phyloP scores from a whole-genome alignment of 1,140 invertebrate species.

The Drosophila truncata region DNA sequence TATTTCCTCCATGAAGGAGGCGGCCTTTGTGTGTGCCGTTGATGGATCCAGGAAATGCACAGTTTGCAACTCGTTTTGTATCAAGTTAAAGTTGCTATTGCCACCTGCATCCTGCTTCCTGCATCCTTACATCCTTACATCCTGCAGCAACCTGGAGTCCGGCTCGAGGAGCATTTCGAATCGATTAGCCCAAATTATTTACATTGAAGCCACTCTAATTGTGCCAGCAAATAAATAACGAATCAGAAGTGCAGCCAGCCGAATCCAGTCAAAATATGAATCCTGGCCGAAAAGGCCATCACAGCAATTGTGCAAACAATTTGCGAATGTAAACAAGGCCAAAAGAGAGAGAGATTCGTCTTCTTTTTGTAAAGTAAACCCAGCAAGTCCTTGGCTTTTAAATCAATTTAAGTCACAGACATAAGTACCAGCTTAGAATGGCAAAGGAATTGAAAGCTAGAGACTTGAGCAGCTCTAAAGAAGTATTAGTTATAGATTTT shows the following conservation, averaged over 20 bases:
- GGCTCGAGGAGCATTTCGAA: slow-evolving; percentile 6
- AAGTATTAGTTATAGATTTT: not conserved
- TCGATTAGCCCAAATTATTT: slow-evolving; percentile 38
- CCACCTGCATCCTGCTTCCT: slow-evolving; percentile 11
- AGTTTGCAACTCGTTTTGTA: slow-evolving; percentile 16
- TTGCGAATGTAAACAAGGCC: slow-evolving; percentile 3
- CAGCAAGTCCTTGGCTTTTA: slow-evolving; percentile 1
- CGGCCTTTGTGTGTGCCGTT: slow-evolving; percentile 12
- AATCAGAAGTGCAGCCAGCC: slow-evolving; percentile 6
- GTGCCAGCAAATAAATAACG: slow-evolving; percentile 18
- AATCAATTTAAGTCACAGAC: slow-evolving; percentile 3
- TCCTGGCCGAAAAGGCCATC: not conserved
- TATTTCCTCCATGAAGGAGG: not conserved
- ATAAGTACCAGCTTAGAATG: slow-evolving; percentile 1
- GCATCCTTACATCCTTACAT: slow-evolving; percentile 1
- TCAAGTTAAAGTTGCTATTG: slow-evolving; percentile 9
- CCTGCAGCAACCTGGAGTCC: not conserved
- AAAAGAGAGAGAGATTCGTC: not conserved
- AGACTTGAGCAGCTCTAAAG: not conserved
- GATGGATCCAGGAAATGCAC: slow-evolving; percentile 24
- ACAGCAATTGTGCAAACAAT: slow-evolving; percentile 5
- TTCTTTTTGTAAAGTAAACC: not conserved
- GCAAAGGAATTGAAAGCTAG: not conserved
- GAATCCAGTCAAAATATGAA: slow-evolving; percentile 3
- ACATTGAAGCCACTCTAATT: slow-evolving; percentile 29